Evolutionary conservation across 2,797 vertebrate species (phyloP).

Genomic region (Gymnothorax reevesii): DNA sequence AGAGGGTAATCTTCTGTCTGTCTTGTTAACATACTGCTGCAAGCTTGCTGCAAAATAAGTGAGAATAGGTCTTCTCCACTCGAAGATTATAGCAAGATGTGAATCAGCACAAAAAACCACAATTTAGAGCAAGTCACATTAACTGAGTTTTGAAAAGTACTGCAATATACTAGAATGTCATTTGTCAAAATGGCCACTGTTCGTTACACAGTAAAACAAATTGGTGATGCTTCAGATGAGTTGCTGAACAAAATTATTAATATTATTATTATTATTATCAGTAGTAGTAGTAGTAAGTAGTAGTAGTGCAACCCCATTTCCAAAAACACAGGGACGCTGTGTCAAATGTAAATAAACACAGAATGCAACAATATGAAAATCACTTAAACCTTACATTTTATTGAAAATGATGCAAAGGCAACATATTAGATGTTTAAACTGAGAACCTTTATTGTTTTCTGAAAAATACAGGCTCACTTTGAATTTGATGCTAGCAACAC

Average conservation of each 20-base stretch:
- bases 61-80: background rate
- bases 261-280: background rate
- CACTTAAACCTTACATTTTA: no score
- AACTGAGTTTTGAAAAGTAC: background rate
- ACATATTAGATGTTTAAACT: no score
- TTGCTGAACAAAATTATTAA: background rate
- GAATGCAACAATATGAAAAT: no score
- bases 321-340: no score
- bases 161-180: background rate
- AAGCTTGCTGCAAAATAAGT: background rate
- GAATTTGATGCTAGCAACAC: no score
- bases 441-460: no score
- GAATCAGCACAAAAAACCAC: background rate
- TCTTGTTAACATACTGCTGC: background rate
- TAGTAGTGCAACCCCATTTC: no score
- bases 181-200: background rate
- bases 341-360: no score
- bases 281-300: background rate
- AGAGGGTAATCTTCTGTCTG: background rate
- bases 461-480: no score
- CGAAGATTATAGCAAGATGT: no score
- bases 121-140: background rate
- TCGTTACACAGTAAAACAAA: background rate
- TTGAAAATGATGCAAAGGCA: no score
- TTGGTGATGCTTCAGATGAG: background rate